Evolutionary conservation across 2,797 vertebrate genomes (phyloP).

Genomic region (Anguilla anguilla): DNA sequence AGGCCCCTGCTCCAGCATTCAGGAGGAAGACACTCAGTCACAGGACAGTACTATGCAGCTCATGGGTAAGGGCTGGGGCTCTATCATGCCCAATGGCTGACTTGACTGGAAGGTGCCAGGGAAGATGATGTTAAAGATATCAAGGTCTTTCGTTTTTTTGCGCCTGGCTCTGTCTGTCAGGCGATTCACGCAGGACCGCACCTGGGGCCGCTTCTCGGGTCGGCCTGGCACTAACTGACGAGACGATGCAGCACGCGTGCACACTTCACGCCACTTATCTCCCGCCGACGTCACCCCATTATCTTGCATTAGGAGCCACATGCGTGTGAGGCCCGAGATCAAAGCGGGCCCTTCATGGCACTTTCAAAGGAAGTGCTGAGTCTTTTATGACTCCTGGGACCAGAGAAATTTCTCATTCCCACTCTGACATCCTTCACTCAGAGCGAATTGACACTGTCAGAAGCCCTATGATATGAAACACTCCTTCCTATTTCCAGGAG

Average conservation of each 20-base stretch:
- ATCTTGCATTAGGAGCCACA: slow-evolving; percentile 58
- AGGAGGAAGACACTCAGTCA: slow-evolving; percentile 59
- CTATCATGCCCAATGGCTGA: slow-evolving; percentile 61
- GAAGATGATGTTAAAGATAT: slow-evolving; percentile 34
- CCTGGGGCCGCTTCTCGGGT: slow-evolving; percentile 54
- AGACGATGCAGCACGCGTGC: slow-evolving; percentile 54
- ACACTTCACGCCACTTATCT: slow-evolving; percentile 62
- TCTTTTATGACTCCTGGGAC: slow-evolving; percentile 51
- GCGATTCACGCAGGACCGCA: slow-evolving; percentile 54
- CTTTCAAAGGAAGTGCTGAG: slow-evolving; percentile 51
- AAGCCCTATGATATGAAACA: slow-evolving; percentile 25
- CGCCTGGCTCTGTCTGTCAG: neutral
- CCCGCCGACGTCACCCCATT: slow-evolving; percentile 54
- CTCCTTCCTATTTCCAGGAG: neutral
- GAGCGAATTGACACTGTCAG: slow-evolving; percentile 32
- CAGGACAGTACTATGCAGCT: slow-evolving; percentile 57
- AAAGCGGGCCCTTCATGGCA: slow-evolving; percentile 54
- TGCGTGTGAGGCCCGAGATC: slow-evolving; percentile 60
- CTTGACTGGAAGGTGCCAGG: slow-evolving; percentile 37
- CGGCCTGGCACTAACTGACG: slow-evolving; percentile 69
- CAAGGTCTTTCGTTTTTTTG: neutral
- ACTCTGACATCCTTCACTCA: slow-evolving; percentile 44
- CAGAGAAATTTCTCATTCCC: slow-evolving; percentile 46
- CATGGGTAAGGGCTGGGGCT: slow-evolving; percentile 66
- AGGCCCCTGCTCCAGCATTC: slow-evolving; percentile 55